Percentiles rank a stretch among this genome's conserved stretches.
These are phyloP conservation scores for Pollenia griseotomentosa DNA, from an alignment of 2,888 invertebrate species.

Conservation along the genomic window DNA sequence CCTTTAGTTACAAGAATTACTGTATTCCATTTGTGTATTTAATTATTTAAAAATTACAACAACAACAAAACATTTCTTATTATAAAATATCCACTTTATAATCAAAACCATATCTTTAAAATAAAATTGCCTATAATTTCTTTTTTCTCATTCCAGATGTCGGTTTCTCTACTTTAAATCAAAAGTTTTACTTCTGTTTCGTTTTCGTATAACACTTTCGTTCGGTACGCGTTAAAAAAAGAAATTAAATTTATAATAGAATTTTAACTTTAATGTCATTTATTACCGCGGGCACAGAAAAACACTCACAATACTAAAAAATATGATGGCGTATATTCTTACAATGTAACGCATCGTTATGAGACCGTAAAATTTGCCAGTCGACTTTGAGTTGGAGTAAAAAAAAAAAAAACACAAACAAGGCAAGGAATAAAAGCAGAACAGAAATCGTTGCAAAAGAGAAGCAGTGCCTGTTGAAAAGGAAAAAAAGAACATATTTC, in stretches of 20 bases:
- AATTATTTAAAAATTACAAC: no score
- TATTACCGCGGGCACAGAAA: constrained; percentile 42
- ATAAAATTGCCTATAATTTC: constrained; percentile 29
- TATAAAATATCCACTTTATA: constrained; percentile 16
- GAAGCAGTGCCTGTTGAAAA: neutral
- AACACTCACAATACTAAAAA: constrained; percentile 4
- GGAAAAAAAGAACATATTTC: constrained; percentile 25
- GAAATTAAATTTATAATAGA: constrained; percentile 40
- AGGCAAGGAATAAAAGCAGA: no score
- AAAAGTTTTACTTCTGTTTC: constrained; percentile 39
- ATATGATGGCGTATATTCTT: constrained; percentile 29
- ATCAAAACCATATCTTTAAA: constrained; percentile 23
- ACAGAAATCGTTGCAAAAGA: no score
- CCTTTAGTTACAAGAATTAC: no score
- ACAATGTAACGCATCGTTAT: constrained; percentile 64
- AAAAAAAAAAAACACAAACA: neutral
- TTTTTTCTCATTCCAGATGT: constrained; percentile 56
- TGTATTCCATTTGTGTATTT: no score
- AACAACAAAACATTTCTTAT: neutral
- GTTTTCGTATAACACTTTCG: neutral
- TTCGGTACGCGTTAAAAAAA: constrained; percentile 15
- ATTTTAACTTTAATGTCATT: constrained; percentile 58
- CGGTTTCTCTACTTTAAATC: constrained; percentile 5
- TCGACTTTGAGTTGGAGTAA: constrained; percentile 25
- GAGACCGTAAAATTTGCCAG: constrained; percentile 50